Conservation (phyloP, 2,113 vertebrate genomes). For the Xenopus borealis region DNA sequence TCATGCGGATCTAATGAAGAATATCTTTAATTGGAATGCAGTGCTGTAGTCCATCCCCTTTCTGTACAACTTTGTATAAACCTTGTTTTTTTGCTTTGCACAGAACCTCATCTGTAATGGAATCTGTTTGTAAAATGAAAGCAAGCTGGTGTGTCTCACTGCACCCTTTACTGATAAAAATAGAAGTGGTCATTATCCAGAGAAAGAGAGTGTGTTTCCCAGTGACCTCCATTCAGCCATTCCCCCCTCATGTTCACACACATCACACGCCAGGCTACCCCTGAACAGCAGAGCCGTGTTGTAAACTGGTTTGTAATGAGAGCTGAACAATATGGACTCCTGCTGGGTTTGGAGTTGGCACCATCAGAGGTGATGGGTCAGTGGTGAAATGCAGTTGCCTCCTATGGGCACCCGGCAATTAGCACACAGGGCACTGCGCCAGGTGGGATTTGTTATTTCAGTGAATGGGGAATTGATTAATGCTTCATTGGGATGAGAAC, state of each 20-base stretch:
- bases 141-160: not conserved
- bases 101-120: no score
- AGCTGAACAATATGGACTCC: slow-evolving; percentile 36
- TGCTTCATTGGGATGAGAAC: no score
- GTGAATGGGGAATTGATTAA: not conserved
- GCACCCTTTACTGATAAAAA: slow-evolving; percentile 14
- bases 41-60: no score
- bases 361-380: slow-evolving; percentile 23
- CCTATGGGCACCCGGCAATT: slow-evolving; percentile 51
- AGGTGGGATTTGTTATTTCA: not conserved
- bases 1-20: no score
- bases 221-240: not conserved
- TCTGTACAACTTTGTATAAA: no score
- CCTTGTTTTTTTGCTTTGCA: no score
- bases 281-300: slow-evolving; percentile 26
- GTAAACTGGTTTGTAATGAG: slow-evolving; percentile 40
- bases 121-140: no score
- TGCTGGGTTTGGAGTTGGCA: slow-evolving; percentile 28
- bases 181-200: slow-evolving; percentile 1
- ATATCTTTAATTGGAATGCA: no score
- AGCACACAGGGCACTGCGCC: slow-evolving; percentile 53
- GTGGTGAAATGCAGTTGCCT: slow-evolving; percentile 32
- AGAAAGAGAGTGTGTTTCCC: not conserved
- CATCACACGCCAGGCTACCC: slow-evolving; percentile 29
- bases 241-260: slow-evolving; percentile 13